Conservation (phyloP, 2,113 vertebrate genomes). For the Phaethon lepturus region DNA sequence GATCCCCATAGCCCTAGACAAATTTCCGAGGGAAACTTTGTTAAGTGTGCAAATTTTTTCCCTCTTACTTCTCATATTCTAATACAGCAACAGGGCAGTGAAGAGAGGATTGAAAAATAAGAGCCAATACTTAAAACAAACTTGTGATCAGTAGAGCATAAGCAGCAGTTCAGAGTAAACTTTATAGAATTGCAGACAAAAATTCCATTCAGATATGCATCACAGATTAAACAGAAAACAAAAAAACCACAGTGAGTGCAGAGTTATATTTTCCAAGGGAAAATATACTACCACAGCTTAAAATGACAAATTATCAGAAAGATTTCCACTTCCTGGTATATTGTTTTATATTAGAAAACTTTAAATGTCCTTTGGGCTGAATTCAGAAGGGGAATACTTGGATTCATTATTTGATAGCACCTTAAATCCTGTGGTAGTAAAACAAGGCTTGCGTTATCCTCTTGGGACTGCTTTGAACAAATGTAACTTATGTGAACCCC, state of each 20-base stretch:
- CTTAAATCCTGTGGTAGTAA: neutral
- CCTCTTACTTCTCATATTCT: neutral
- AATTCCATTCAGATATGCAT: slow-evolving; percentile 68
- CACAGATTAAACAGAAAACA: slow-evolving; percentile 69
- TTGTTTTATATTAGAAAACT: slow-evolving; percentile 61
- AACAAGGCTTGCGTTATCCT: slow-evolving; percentile 36
- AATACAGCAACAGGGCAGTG: neutral
- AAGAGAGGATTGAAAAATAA: slow-evolving; percentile 61
- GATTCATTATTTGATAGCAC: slow-evolving; percentile 38
- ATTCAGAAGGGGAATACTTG: slow-evolving; percentile 41
- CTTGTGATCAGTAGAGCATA: slow-evolving; percentile 68
- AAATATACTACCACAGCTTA: slow-evolving; percentile 53
- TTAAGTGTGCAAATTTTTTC: slow-evolving; percentile 21
- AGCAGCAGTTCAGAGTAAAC: slow-evolving; percentile 45
- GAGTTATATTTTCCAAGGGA: slow-evolving; percentile 32
- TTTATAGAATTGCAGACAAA: slow-evolving; percentile 61
- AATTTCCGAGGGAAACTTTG: neutral
- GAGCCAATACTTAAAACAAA: slow-evolving; percentile 31
- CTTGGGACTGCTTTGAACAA: neutral
- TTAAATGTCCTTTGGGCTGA: slow-evolving; percentile 42
- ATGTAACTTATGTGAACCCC: neutral
- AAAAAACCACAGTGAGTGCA: neutral
- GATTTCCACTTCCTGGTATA: slow-evolving; percentile 63
- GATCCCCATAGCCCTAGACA: neutral
- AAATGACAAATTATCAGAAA: slow-evolving; percentile 63